Evolutionary conservation across 1,140 invertebrate species (phyloP).

Genomic region (Aphaenogaster rudis): DNA sequence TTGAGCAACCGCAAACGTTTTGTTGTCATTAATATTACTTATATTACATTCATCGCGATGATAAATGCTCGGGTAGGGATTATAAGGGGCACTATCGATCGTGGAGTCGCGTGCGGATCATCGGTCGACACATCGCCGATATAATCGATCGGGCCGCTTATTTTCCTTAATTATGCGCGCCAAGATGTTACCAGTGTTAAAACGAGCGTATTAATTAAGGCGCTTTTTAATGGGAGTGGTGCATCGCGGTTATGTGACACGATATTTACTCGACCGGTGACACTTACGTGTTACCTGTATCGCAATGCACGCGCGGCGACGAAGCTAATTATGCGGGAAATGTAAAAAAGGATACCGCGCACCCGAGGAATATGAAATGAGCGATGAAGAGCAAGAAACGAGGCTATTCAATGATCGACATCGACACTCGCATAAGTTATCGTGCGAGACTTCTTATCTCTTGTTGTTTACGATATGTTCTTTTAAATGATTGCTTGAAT

Average conservation of each 20-base stretch:
- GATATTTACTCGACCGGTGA: conserved; percentile 16
- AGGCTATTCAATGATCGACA: conserved; percentile 32
- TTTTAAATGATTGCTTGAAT: conserved; percentile 11
- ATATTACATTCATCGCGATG: conserved; percentile 42
- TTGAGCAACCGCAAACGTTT: conserved; percentile 30
- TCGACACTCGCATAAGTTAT: conserved; percentile 10
- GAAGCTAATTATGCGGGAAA: conserved; percentile 1
- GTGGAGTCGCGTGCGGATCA: conserved; percentile 18
- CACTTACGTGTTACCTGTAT: conserved; percentile 9
- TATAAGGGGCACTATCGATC: conserved; percentile 1
- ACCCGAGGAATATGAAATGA: conserved; percentile 34
- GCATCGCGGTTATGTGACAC: conserved; percentile 31
- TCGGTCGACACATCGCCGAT: conserved; percentile 9
- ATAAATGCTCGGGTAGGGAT: conserved; percentile 23
- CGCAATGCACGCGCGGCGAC: conserved; percentile 5
- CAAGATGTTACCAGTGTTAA: conserved; percentile 17
- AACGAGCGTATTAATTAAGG: conserved; percentile 48
- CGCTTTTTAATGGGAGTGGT: conserved; percentile 18
- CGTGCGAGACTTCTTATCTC: conserved; percentile 7
- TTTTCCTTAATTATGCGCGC: conserved; percentile 37
- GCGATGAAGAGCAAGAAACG: conserved; percentile 25
- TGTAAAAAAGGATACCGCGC: conserved; percentile 24
- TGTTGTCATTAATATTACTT: conserved; percentile 53
- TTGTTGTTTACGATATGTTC: conserved; percentile 8
- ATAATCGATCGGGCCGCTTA: background rate